Conservation (phyloP, 2,888 invertebrate genomes). For the Abscondita cerata region DNA sequence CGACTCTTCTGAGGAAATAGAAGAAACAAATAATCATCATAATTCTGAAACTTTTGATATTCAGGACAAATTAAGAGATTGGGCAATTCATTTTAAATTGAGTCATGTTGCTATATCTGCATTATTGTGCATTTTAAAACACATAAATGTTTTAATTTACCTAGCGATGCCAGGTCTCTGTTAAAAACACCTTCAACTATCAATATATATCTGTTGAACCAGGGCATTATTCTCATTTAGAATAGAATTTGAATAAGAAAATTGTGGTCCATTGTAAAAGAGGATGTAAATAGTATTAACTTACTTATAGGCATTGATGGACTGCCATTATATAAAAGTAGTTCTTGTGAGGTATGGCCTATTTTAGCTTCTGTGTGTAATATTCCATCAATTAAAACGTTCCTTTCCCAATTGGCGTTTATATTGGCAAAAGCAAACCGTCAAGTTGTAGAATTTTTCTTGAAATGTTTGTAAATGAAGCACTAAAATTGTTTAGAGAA, state of each 20-base stretch:
- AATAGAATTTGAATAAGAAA: not conserved
- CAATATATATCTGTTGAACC: not conserved
- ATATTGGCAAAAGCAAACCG: conserved; percentile 18
- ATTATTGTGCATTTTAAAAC: not conserved
- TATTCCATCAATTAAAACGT: conserved; percentile 8
- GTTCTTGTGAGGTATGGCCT: conserved; percentile 5
- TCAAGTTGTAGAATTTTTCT: conserved; percentile 8
- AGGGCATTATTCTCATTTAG: not conserved
- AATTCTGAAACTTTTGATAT: not conserved
- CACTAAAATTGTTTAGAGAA: not conserved
- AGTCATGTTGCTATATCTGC: not conserved
- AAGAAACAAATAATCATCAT: not conserved
- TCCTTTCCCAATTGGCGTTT: conserved; percentile 17
- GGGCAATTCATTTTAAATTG: not conserved
- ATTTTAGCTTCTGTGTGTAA: conserved; percentile 12
- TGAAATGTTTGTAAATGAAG: conserved; percentile 12
- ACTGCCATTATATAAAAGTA: not conserved
- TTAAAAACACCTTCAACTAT: not conserved
- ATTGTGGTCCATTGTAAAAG: not conserved
- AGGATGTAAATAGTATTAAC: not conserved
- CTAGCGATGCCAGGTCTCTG: not conserved
- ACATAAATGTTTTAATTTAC: not conserved
- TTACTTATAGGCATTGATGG: too few species aligned
- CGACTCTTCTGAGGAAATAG: not conserved
- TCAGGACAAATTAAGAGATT: conserved; percentile 1